These are phyloP conservation scores for Nerophis ophidion DNA, from an alignment of 2,113 vertebrate genomes.

Conservation along the genomic window DNA sequence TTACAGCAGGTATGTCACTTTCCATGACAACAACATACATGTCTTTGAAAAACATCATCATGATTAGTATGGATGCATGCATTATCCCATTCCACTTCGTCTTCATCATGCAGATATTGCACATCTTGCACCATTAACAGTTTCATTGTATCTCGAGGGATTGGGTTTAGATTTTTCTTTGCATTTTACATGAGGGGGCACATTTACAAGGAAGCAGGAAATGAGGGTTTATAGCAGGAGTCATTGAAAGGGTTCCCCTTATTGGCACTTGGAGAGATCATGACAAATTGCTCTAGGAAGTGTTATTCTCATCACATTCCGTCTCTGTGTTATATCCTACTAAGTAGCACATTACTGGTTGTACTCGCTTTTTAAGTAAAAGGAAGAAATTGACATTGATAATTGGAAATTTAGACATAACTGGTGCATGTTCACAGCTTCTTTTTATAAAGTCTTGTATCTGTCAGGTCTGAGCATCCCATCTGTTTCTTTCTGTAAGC, in stretches of 20 bases:
- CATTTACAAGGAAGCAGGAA: slow-evolving; percentile 30
- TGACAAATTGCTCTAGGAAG: slow-evolving; percentile 35
- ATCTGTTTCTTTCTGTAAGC: too few relatives aligned
- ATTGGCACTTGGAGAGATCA: slow-evolving; percentile 21
- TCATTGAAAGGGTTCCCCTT: slow-evolving; percentile 14
- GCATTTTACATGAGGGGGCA: slow-evolving; percentile 9
- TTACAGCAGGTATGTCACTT: slow-evolving; percentile 49
- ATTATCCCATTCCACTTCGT: too few relatives aligned
- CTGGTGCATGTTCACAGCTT: not conserved
- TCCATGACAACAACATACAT: slow-evolving; percentile 18
- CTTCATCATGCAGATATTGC: not conserved
- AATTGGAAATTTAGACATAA: not conserved
- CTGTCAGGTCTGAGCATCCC: not conserved
- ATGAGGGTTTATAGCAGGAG: slow-evolving; percentile 17
- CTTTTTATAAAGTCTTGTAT: not conserved
- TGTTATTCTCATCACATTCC: slow-evolving; percentile 10
- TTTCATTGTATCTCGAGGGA: not conserved
- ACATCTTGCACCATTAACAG: not conserved
- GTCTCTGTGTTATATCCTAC: too few relatives aligned
- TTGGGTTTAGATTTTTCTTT: not conserved
- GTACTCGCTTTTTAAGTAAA: too few relatives aligned
- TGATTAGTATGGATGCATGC: too few relatives aligned
- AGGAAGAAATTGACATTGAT: not conserved
- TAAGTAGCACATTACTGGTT: too few relatives aligned
- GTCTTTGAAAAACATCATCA: too few relatives aligned